phyloP scores from a whole-genome alignment of 2,113 vertebrate genomes.

The Sinocyclocheilus rhinocerous region DNA sequence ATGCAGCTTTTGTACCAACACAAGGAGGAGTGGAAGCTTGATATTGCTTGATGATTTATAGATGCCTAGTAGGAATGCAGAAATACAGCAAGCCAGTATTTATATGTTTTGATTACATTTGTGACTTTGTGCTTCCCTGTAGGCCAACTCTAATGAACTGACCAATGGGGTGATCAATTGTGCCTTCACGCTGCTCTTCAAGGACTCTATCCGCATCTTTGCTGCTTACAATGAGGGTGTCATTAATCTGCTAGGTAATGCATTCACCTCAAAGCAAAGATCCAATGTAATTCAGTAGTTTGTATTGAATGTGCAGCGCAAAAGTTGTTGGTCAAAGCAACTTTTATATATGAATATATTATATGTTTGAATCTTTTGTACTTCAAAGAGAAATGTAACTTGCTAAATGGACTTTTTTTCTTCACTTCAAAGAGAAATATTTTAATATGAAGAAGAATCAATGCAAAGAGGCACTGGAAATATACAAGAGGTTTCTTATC shows the following conservation, averaged over 20 bases:
- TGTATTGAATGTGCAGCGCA: not conserved
- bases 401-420: not conserved
- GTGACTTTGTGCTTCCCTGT: conserved; percentile 35
- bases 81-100: not conserved
- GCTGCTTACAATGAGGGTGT: conserved; percentile 96
- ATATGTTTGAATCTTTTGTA: not conserved
- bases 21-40: not conserved
- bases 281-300: not conserved
- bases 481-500: conserved; percentile 80
- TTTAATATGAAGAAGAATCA: conserved; percentile 82
- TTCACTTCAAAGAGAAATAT: conserved; percentile 74
- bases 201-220: conserved; percentile 95
- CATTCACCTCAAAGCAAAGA: conserved; percentile 23
- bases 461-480: conserved; percentile 80
- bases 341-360: not conserved
- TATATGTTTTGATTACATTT: conserved; percentile 20
- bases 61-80: conserved; percentile 5
- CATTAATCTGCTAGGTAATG: conserved; percentile 93
- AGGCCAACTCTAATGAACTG: conserved; percentile 93
- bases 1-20: not conserved
- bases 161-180: conserved; percentile 93
- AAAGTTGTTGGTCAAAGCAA: not conserved
- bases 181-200: conserved; percentile 96
- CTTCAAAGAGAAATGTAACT: not conserved
- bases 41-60: conserved; percentile 15